Base-by-base conservation (phyloP, 2,113 vertebrate species). In the Megaptera novaeangliae region DNA sequence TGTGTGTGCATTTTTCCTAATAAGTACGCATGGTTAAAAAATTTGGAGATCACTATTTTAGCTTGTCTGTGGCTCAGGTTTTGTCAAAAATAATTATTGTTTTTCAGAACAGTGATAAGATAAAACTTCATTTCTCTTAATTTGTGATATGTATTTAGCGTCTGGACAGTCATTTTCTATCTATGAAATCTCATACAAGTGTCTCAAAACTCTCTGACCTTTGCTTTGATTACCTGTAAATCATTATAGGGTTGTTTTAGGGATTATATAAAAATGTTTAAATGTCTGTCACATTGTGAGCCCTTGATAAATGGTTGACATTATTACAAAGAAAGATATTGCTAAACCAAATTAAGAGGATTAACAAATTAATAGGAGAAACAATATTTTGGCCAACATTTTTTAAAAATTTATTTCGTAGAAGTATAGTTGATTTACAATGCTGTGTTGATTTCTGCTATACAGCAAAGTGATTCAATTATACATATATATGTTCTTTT, bases 241-340 rank as follows among this genome's bases (percentile, higher is more conserved):
- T 95, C 52, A 69, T 95, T 63, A 61, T 18, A 31, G 6, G 6
- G 4, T 91, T 69, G 13, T 71, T 69, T n/a, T 64, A 94, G 78
- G 34, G 66, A 66, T 59, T 85, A 71, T 66, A 55, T 59, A 34
- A 88, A 91, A 95, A 77, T 77, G 31, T 77, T 46, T 89, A 86
- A 85, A 49, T 91, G 31, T 71, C 57, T 93, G 44, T 31, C 75
- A 93, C 44, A 82, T 49, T 69, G 12, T 87, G 9, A 36, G 12
- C 8, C 49, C 39, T 87, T 77, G 57, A 46, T 57, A 83, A 97
- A 44, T 75, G 44, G 49, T 78, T 93, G 39, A 39, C 74, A 55
- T 88, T 41, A 69, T 61, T 82, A 94, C 25, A 64, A 91, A 91
- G 63, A 86, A 92, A 96, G 85, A 68, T 41, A 96, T 91, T 66